phyloP scores from a whole-genome alignment of 1,140 invertebrate species.

The Drosophila virilis region DNA sequence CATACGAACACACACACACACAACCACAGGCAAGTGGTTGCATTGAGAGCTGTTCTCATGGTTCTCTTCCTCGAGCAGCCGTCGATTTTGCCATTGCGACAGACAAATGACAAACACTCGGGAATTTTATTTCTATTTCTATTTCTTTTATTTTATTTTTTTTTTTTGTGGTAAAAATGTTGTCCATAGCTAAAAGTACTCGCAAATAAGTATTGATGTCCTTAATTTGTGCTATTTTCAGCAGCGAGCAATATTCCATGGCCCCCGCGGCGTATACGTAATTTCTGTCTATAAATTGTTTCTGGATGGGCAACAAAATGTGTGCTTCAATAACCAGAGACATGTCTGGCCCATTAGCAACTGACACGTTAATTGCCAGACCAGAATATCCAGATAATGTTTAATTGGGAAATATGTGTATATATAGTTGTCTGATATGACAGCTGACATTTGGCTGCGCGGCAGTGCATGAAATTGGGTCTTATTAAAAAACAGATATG shows the following conservation, averaged over 20 bases:
- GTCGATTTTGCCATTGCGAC: conserved; percentile 7
- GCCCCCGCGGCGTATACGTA: conserved; percentile 14
- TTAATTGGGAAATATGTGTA: neutral
- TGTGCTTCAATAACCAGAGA: neutral
- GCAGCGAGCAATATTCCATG: neutral
- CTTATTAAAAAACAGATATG: too few relatives aligned
- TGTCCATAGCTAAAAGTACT: conserved; percentile 21
- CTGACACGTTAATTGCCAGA: conserved; percentile 4
- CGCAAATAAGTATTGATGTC: neutral
- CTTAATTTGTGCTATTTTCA: conserved; percentile 2
- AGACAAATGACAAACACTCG: conserved; percentile 14
- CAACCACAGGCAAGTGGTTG: conserved; percentile 32
- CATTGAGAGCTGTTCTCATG: conserved; percentile 23
- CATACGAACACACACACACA: neutral
- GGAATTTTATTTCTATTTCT: neutral
- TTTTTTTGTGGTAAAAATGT: conserved; percentile 1
- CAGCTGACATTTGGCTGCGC: neutral
- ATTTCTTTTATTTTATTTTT: too few relatives aligned
- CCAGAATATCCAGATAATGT: neutral
- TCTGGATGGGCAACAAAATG: neutral
- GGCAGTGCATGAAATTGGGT: neutral
- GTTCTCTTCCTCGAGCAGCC: conserved; percentile 10
- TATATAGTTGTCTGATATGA: neutral
- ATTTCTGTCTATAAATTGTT: neutral
- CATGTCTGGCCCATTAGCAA: conserved; percentile 26